Base-by-base conservation (phyloP, 2,797 vertebrate species). In the Clarias laeviceps region DNA sequence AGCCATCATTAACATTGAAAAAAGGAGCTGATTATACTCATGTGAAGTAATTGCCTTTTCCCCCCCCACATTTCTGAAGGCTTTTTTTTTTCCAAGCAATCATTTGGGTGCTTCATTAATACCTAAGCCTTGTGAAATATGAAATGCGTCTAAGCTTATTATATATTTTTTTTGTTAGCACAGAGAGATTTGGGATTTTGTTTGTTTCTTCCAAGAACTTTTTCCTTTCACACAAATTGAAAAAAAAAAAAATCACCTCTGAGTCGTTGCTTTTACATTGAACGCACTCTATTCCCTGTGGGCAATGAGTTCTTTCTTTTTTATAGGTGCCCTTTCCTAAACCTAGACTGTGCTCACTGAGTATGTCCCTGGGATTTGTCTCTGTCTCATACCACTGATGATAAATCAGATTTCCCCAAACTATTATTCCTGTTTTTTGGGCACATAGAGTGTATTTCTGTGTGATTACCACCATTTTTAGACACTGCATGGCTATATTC, bases 311-410 rank as follows among this genome's bases (percentile, higher is more conserved):
- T 64, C 59, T 80, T n/a, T 45, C 24, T 64, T 80, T 27, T 45
- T 80, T 65, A 29, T 65, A 80, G 77, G 77, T 45, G 59, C 37
- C 78, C 78, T 80, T 80, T 80, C 34, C 59, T 64, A 24, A 80
- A 24, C 59, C 61, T 62, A 40, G 77, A 64, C 59, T 64, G 34
- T 80, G 24, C 59, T 45, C 20, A 62, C 59, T 7, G 15, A 64
- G 15, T 45, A 80, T 80, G 15, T 80, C 1, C 61, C 78, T 65
- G 61, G 37, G 24, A 45, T 80, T 64, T 37, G 34, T 45, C 11
- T 80, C 17, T 65, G 78, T 65, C 62, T 80, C n/a, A 20, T 20
- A 11, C 61, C 17, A 11, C n/a, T 29, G 37, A 65, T 80, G 11
- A n/a, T 18, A 22, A 65, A 80, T 45, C n/a, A 65, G 15, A 80